These are phyloP conservation scores for Alsophila aescularia DNA, from an alignment of 2,888 invertebrate species.

Conservation along the genomic window DNA sequence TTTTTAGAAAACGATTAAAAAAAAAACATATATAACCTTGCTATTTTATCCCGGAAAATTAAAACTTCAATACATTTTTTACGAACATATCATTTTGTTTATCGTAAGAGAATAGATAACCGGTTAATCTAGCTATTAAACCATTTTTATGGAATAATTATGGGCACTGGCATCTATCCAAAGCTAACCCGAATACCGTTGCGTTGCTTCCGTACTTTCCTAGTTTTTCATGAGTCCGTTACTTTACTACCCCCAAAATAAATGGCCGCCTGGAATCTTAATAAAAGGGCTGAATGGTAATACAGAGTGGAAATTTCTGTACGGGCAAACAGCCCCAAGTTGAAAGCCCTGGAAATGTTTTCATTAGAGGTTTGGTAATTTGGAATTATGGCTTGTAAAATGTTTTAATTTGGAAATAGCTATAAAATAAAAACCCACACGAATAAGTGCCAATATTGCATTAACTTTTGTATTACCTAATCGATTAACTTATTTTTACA, in stretches of 20 bases:
- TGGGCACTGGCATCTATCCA: slow-evolving; percentile 30
- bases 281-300: slow-evolving; percentile 40
- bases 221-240: slow-evolving; percentile 33
- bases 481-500: too few species aligned
- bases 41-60: too few species aligned
- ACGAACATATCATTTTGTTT: slow-evolving; percentile 3
- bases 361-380: slow-evolving; percentile 22
- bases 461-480: too few species aligned
- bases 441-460: too few species aligned
- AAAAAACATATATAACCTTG: too few species aligned
- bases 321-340: slow-evolving; percentile 20
- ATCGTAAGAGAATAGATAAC: background rate
- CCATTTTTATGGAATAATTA: slow-evolving; percentile 27
- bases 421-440: background rate
- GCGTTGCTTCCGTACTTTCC: slow-evolving; percentile 21
- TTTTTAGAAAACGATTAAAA: too few species aligned
- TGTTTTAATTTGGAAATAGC: background rate
- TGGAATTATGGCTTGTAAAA: slow-evolving; percentile 26
- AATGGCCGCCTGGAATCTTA: slow-evolving; percentile 38
- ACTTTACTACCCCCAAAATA: slow-evolving; percentile 36
- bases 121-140: slow-evolving; percentile 8
- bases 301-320: slow-evolving; percentile 38
- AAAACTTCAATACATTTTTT: background rate
- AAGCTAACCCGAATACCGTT: slow-evolving; percentile 17
- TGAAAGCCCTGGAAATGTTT: slow-evolving; percentile 24